phyloP scores from a whole-genome alignment of 2,113 vertebrate genomes.

The Larimichthys polyactis region DNA sequence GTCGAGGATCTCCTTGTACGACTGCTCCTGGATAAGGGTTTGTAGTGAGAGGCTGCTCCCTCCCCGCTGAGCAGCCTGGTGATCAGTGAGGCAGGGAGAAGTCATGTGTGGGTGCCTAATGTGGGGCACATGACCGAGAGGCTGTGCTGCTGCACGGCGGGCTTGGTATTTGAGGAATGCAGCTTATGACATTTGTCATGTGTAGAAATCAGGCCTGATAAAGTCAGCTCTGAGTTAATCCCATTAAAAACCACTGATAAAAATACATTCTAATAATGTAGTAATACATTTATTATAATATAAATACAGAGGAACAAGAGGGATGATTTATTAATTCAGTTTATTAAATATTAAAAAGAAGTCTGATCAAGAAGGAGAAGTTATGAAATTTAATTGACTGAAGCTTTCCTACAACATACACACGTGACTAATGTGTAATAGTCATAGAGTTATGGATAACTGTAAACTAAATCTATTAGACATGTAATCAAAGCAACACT shows the following conservation, averaged over 20 bases:
- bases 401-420: constrained; percentile 23
- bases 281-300: background rate
- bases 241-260: background rate
- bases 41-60: background rate
- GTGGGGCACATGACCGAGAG: constrained; percentile 58
- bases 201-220: background rate
- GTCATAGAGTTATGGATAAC: no score
- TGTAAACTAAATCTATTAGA: background rate
- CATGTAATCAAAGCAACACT: background rate
- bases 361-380: constrained; percentile 1
- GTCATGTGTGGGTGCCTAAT: constrained; percentile 64
- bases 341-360: constrained; percentile 36
- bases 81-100: constrained; percentile 9
- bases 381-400: constrained; percentile 10
- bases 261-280: background rate
- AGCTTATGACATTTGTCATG: background rate
- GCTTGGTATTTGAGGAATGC: constrained; percentile 67
- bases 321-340: background rate
- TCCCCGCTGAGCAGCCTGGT: background rate
- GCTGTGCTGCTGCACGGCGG: background rate
- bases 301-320: background rate
- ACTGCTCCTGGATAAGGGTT: background rate
- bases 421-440: no score
- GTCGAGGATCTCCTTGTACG: rapidly evolving
- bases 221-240: background rate